Conservation (phyloP, 2,888 invertebrate genomes). For the Danaus chrysippus region DNA sequence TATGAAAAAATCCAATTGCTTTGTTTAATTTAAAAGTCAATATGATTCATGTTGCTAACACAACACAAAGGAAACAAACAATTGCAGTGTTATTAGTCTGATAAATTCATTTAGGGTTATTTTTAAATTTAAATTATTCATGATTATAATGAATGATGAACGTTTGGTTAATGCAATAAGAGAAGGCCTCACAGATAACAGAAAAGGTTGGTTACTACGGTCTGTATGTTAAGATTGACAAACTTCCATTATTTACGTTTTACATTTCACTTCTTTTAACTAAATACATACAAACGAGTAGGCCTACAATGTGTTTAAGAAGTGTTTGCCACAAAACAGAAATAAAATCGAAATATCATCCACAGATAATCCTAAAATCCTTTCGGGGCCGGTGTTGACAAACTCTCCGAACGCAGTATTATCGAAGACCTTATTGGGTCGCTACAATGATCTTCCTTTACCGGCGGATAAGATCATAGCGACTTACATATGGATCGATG, state of each 20-base stretch:
- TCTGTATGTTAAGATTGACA: too few relatives aligned
- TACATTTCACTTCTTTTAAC: too few relatives aligned
- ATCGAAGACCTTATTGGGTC: slow-evolving; percentile 85
- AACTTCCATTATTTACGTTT: too few relatives aligned
- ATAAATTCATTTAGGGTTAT: background rate
- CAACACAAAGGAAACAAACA: background rate
- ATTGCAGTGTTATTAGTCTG: background rate
- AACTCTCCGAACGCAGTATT: slow-evolving; percentile 91
- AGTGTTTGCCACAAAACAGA: too few relatives aligned
- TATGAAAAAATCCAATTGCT: background rate
- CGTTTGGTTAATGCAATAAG: slow-evolving; percentile 8
- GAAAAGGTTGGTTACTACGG: slow-evolving; percentile 24
- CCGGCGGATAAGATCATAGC: slow-evolving; percentile 89
- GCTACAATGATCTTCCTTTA: slow-evolving; percentile 88
- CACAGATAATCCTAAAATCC: slow-evolving; percentile 71
- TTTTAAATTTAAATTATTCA: too few relatives aligned
- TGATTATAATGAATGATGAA: too few relatives aligned
- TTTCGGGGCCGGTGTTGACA: slow-evolving; percentile 71
- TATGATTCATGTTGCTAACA: background rate
- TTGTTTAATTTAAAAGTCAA: background rate
- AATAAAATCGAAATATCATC: slow-evolving; percentile 11
- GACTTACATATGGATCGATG: slow-evolving; percentile 97
- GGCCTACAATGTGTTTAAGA: too few relatives aligned
- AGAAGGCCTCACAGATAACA: slow-evolving; percentile 20
- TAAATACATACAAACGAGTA: too few relatives aligned